phyloP scores from a whole-genome alignment of 2,113 vertebrate species.

The Pycnonotus jocosus region DNA sequence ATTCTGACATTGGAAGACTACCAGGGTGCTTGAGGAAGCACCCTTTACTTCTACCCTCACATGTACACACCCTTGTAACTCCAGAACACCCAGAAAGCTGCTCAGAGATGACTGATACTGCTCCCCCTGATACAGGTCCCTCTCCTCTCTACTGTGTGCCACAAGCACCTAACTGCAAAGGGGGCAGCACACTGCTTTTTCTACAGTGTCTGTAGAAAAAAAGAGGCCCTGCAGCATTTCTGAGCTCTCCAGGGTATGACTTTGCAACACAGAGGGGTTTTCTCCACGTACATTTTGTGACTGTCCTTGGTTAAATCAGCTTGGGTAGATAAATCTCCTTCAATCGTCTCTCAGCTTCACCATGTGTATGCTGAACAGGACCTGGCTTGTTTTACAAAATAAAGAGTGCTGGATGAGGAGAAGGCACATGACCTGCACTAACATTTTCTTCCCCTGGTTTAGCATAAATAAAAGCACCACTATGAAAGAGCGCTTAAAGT shows the following conservation, averaged over 20 bases:
- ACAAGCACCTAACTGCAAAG: not conserved
- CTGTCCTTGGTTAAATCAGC: not conserved
- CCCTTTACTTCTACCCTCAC: not conserved
- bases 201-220: not conserved
- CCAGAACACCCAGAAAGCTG: not conserved
- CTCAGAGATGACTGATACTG: not conserved
- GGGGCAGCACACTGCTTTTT: rapidly evolving
- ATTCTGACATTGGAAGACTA: not conserved
- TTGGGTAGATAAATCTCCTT: not conserved
- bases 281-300: not conserved
- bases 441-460: not conserved
- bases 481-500: not conserved
- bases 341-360: not conserved
- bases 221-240: not conserved
- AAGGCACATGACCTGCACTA: not conserved
- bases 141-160: rapidly evolving
- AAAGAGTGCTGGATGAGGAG: not conserved
- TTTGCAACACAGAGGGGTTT: not conserved
- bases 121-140: not conserved
- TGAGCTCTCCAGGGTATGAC: not conserved
- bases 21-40: not conserved
- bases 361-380: conserved; percentile 7
- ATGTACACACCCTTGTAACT: not conserved
- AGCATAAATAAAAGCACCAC: not conserved
- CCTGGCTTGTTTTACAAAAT: conserved; percentile 20